Conservation (phyloP, 2,113 vertebrate genomes). For the Rousettus leschenaultii region DNA sequence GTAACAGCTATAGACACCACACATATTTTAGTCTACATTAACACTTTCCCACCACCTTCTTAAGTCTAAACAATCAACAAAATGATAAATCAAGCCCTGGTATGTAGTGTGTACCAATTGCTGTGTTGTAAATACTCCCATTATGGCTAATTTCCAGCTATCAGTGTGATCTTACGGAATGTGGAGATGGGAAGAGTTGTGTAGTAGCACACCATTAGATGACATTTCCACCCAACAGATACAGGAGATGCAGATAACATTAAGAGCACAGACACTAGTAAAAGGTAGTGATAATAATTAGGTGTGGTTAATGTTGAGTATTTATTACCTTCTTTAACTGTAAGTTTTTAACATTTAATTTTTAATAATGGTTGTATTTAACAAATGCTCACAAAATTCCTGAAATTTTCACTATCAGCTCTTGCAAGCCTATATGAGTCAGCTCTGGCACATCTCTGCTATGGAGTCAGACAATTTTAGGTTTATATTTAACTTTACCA, state of each 20-base stretch:
- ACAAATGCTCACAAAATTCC: conserved; percentile 27
- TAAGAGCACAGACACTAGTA: not conserved
- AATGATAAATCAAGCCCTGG: not conserved
- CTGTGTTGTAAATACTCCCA: not conserved
- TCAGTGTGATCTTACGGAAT: not conserved
- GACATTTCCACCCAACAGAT: not conserved
- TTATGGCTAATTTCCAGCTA: not conserved
- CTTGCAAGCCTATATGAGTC: not conserved
- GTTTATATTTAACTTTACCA: not conserved
- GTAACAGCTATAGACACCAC: not conserved
- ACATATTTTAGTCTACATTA: not conserved
- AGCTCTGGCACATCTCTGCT: not conserved
- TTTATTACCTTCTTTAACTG: not conserved
- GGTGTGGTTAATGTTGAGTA: not conserved
- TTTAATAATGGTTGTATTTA: not conserved
- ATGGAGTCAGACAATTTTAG: not conserved
- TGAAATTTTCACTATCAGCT: not conserved
- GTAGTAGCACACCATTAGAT: not conserved
- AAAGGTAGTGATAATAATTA: not conserved
- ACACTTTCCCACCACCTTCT: not conserved
- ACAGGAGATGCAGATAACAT: not conserved
- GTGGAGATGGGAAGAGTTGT: not conserved
- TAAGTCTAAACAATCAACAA: not conserved
- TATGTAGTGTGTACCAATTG: not conserved
- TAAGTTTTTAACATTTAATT: conserved; percentile 19